Evolutionary conservation across 1,140 invertebrate genomes (phyloP).

Genomic region (Lucilia cuprina): DNA sequence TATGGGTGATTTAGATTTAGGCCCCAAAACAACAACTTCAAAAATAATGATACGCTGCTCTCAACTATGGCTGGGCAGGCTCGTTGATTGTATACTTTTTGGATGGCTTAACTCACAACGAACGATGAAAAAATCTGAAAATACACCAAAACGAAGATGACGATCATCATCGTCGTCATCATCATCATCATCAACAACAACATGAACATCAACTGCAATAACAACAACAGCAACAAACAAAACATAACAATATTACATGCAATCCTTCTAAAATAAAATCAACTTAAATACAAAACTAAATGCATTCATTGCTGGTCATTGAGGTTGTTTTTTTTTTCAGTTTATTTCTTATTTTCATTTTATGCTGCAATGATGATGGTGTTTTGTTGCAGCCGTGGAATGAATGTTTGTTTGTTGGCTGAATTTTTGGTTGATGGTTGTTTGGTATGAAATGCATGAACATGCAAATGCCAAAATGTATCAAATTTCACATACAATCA

Average conservation of each 20-base stretch:
- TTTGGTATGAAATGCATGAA: constrained; percentile 21
- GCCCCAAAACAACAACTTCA: background rate
- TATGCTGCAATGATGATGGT: background rate
- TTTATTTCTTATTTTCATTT: background rate
- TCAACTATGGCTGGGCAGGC: background rate
- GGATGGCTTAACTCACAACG: no score
- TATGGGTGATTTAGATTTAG: constrained; percentile 28
- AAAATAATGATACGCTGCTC: constrained; percentile 19
- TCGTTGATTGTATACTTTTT: background rate
- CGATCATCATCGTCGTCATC: background rate
- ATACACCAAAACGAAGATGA: background rate
- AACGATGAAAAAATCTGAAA: background rate
- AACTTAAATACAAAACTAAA: background rate
- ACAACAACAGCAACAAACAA: background rate
- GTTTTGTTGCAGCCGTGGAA: background rate
- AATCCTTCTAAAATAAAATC: background rate
- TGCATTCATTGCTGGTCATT: constrained; percentile 11
- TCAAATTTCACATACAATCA: constrained; percentile 41
- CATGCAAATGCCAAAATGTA: constrained; percentile 41
- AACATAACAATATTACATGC: constrained; percentile 34
- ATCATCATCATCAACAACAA: constrained; percentile 5
- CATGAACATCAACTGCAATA: background rate
- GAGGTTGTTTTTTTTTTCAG: background rate
- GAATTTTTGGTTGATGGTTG: background rate
- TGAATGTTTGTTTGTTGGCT: background rate